These are phyloP conservation scores for Phallusia fumigata DNA, from an alignment of 23 tunicate species.

Conservation along the genomic window DNA sequence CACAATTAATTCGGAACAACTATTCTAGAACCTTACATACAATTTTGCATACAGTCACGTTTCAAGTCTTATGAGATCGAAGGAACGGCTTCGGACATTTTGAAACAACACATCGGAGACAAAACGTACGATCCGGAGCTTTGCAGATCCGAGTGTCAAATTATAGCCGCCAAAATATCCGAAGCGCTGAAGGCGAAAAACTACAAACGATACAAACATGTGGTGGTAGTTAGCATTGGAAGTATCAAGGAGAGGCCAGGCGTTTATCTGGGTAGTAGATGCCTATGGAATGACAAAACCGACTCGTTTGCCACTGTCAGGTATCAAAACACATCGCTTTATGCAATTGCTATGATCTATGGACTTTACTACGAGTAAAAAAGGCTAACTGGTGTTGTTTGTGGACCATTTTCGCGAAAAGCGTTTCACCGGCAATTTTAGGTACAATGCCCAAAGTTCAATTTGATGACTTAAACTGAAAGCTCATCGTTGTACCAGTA, in stretches of 20 bases:
- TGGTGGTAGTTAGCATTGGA: slow-evolving; percentile 91
- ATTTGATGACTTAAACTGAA: too few relatives aligned
- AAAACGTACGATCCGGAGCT: slow-evolving; percentile 71
- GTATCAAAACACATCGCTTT: slow-evolving; percentile 79
- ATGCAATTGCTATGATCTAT: slow-evolving; percentile 89
- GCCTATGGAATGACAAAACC: slow-evolving; percentile 97
- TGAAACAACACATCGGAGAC: slow-evolving; percentile 55
- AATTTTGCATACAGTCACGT: slow-evolving; percentile 20
- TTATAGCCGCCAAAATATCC: slow-evolving; percentile 74
- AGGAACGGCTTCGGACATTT: slow-evolving; percentile 49
- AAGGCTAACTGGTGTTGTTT: neutral
- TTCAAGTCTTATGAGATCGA: slow-evolving; percentile 90
- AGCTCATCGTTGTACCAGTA: too few relatives aligned
- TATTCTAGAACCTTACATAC: neutral
- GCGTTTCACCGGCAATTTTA: too few relatives aligned
- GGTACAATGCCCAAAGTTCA: too few relatives aligned
- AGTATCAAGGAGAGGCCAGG: slow-evolving; percentile 86
- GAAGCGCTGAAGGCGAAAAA: slow-evolving; percentile 61
- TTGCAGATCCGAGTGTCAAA: slow-evolving; percentile 53
- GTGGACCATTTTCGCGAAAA: too few relatives aligned
- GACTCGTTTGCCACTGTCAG: slow-evolving; percentile 85
- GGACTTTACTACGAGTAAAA: slow-evolving; percentile 82
- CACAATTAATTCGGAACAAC: too few relatives aligned
- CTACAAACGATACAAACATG: slow-evolving; percentile 86
- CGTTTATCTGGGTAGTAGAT: slow-evolving; percentile 83